phyloP scores from a whole-genome alignment of 37 sponge, comb jelly and placozoan genomes.

The Ephydatia muelleri region DNA sequence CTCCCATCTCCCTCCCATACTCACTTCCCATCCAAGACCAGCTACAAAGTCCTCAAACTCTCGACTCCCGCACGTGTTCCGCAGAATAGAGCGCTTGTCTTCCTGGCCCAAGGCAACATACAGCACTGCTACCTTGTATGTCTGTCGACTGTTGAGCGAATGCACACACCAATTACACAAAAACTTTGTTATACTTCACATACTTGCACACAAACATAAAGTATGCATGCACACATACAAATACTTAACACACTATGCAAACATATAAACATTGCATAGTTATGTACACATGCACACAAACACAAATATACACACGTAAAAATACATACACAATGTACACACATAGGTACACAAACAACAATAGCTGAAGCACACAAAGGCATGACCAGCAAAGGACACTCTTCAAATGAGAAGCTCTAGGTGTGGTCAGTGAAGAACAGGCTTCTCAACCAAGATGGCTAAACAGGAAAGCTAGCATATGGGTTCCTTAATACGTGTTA shows the following conservation, averaged over 20 bases:
- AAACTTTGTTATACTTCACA: too few relatives aligned
- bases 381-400: background rate
- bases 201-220: background rate
- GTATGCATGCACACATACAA: background rate
- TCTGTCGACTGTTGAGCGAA: constrained; percentile 80
- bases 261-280: background rate
- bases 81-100: constrained; percentile 82
- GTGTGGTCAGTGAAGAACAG: background rate
- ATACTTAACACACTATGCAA: background rate
- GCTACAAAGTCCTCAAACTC: constrained; percentile 96
- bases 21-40: constrained; percentile 97
- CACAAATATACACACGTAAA: background rate
- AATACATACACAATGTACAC: background rate
- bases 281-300: background rate
- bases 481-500: background rate
- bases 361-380: background rate
- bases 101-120: constrained; percentile 93
- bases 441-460: background rate
- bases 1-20: background rate
- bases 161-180: constrained; percentile 6
- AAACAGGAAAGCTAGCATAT: background rate
- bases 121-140: constrained; percentile 96
- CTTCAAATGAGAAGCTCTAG: background rate
- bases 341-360: background rate
- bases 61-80: constrained; percentile 76